A percentile compares a stretch with the other conserved stretches of the same genome.
Evolutionary conservation across 2,113 vertebrate genomes (phyloP).

Genomic region (Scalopus aquaticus): DNA sequence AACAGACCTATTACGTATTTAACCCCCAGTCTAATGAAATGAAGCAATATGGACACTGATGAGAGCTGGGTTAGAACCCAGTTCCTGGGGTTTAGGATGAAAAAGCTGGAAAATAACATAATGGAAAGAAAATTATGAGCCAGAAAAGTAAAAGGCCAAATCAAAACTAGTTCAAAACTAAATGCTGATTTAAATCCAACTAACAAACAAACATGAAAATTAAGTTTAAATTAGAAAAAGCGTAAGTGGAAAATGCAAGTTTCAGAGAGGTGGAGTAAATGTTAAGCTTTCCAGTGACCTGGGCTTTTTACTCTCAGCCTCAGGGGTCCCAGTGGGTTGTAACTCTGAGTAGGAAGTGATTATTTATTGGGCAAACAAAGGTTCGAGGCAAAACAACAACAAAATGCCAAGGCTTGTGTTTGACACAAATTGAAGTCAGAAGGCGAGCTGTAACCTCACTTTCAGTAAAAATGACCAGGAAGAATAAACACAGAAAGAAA

Average conservation of each 20-base stretch:
- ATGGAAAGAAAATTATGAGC: conserved; percentile 23
- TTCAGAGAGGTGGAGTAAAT: background rate
- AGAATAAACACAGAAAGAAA: conserved; percentile 18
- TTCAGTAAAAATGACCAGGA: conserved; percentile 14
- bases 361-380: background rate
- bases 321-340: background rate
- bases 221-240: conserved; percentile 10
- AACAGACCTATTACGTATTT: too few species aligned
- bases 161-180: conserved; percentile 9
- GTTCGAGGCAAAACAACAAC: background rate
- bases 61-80: background rate
- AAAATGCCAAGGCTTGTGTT: background rate
- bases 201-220: conserved; percentile 16
- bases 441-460: background rate
- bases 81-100: background rate
- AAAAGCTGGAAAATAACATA: background rate
- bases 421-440: conserved; percentile 9
- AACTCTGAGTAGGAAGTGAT: background rate
- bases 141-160: background rate
- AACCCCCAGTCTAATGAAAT: background rate
- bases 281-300: background rate
- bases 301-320: background rate
- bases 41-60: background rate
- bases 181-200: conserved; percentile 5
- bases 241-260: background rate